These are phyloP conservation scores for Drosophila kuntzei DNA, from an alignment of 2,888 invertebrate species.

Conservation along the genomic window DNA sequence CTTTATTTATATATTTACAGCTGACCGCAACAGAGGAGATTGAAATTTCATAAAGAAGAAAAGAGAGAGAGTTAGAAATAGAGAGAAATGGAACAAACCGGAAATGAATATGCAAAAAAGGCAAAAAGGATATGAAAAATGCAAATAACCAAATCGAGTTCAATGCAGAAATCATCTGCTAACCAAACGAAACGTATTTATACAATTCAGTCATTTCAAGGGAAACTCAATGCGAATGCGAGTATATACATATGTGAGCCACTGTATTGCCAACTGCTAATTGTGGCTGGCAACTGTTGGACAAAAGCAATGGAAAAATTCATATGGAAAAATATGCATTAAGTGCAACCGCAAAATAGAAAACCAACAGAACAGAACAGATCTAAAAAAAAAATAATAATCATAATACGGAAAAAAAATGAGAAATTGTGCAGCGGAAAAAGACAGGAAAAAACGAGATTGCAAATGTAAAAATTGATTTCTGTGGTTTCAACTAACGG, in stretches of 20 bases:
- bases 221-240: conserved; percentile 32
- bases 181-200: conserved; percentile 50
- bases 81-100: conserved; percentile 34
- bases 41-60: neutral
- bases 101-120: conserved; percentile 79
- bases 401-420: conserved; percentile 21
- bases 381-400: conserved; percentile 26
- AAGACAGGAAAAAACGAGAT: conserved; percentile 37
- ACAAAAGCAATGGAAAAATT: conserved; percentile 46
- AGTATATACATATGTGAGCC: conserved; percentile 50
- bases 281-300: conserved; percentile 61
- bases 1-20: neutral
- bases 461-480: conserved; percentile 76
- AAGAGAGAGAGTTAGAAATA: neutral
- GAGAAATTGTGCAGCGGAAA: conserved; percentile 66
- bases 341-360: conserved; percentile 73
- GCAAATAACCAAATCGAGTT: conserved; percentile 74
- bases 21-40: neutral
- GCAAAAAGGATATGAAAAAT: conserved; percentile 75
- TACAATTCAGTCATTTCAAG: conserved; percentile 35
- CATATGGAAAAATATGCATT: conserved; percentile 74
- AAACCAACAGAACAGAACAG: conserved; percentile 40
- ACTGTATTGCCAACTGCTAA: conserved; percentile 65
- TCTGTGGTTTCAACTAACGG: conserved; percentile 66
- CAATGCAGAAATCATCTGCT: conserved; percentile 61